Evolutionary conservation across 2,888 invertebrate species (phyloP).

Genomic region (Andrena marginata): DNA sequence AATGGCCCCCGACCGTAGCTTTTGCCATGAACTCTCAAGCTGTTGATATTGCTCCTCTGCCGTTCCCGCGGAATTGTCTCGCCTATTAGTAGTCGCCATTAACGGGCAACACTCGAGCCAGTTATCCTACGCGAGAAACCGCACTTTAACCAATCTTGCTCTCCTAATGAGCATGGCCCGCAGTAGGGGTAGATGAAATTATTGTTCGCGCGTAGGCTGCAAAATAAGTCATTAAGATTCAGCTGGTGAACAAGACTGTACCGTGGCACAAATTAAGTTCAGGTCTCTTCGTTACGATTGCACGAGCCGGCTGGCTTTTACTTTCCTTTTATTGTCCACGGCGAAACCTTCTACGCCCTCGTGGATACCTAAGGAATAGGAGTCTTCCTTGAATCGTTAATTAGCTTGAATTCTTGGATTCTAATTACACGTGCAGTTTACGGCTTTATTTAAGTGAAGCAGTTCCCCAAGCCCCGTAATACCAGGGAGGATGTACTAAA

Average conservation of each 20-base stretch:
- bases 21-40: background rate
- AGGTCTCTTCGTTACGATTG: conserved; percentile 67
- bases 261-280: conserved; percentile 68
- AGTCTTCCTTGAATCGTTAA: conserved; percentile 68
- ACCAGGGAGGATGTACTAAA: conserved; percentile 6
- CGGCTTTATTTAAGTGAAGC: conserved; percentile 65
- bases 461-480: conserved; percentile 16
- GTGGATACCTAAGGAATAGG: conserved; percentile 60
- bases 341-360: conserved; percentile 55
- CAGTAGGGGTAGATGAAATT: conserved; percentile 26
- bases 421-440: conserved; percentile 69
- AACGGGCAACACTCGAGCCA: background rate
- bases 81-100: background rate
- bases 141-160: background rate
- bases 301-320: conserved; percentile 56
- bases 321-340: conserved; percentile 63
- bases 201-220: conserved; percentile 46
- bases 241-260: conserved; percentile 32
- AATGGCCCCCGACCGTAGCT: background rate
- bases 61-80: background rate
- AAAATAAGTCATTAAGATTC: conserved; percentile 61
- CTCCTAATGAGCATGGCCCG: conserved; percentile 3
- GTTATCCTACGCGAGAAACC: background rate
- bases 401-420: conserved; percentile 68
- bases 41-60: conserved; percentile 4